Conservation (phyloP, 2,888 invertebrate species). For the Dendrolimus pini region DNA sequence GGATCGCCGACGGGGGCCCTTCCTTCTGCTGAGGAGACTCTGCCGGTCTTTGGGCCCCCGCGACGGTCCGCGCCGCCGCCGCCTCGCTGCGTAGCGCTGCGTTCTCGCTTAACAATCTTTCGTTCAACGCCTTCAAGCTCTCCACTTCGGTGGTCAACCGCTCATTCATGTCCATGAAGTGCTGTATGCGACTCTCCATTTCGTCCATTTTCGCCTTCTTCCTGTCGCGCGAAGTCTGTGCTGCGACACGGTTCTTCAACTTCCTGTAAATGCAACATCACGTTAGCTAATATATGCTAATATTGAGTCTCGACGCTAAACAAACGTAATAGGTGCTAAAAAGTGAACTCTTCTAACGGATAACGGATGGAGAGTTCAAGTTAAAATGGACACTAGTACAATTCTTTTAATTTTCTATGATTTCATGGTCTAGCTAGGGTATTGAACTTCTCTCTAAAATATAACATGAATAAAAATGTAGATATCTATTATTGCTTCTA, state of each 20-base stretch:
- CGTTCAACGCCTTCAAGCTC: constrained; percentile 81
- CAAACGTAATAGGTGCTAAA: constrained; percentile 1
- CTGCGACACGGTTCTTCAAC: constrained; percentile 96
- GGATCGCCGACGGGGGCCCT: constrained; percentile 84
- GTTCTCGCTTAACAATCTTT: constrained; percentile 81
- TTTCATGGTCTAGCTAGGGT: neutral
- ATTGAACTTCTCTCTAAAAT: neutral
- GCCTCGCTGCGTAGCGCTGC: constrained; percentile 75
- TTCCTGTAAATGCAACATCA: constrained; percentile 78
- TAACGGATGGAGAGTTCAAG: constrained; percentile 21
- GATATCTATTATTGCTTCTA: no score
- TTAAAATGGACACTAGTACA: constrained; percentile 6
- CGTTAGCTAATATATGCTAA: neutral
- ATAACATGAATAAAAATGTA: no score
- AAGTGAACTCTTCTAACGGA: constrained; percentile 16
- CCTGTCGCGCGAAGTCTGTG: constrained; percentile 96
- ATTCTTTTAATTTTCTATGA: neutral
- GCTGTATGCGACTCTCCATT: constrained; percentile 84
- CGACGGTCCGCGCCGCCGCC: constrained; percentile 80
- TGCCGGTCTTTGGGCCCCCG: constrained; percentile 85
- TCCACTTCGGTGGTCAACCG: constrained; percentile 80
- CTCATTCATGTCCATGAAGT: constrained; percentile 80
- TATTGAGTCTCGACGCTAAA: constrained; percentile 1
- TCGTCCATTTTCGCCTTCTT: constrained; percentile 96
- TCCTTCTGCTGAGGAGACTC: constrained; percentile 98